Base-by-base conservation (phyloP, 2,797 vertebrate genomes). In the Amphiprion clarkii region DNA sequence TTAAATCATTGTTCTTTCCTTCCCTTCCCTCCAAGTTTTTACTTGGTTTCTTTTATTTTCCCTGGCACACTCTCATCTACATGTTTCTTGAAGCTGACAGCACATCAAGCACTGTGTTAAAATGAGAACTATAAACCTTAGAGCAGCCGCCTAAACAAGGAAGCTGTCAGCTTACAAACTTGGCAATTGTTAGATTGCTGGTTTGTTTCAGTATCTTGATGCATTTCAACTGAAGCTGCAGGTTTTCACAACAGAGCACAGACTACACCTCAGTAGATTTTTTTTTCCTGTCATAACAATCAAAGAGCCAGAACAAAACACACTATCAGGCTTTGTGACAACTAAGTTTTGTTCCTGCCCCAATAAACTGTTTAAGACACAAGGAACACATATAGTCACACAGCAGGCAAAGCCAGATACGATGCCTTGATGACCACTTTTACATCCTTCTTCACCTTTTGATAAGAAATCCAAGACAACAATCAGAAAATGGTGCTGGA, bases 181-280 rank as follows among this genome's bases (percentile, higher is more conserved):
- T 52, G 79, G 85, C 65, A 77, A 78, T 82, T 67, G 84, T 82
- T 61, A 58, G 67, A 83, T 87, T 75, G 54, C 71, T 3, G 25
- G 67, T 76, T 83, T 16, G 49, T 70, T 65, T 74, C 48, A 44
- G 63, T 71, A 48, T 86, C 80, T 71, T 55, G 71, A 84, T 53
- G 0, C 19, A 67, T 53, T 66, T 71, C 2, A 29, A 48, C 21
- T 76, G 46, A 82, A 89, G 86, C 87, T 80, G 75, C 44, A 81
- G 79, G 79, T 78, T 86, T 86, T 79, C 81, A 59, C 31, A 59
- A 72, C 48, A 48, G 71, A 57, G 39, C 63, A 73, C 40, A 36
- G 71, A 73, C 23, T 23, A 51, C 71, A 76, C 53, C 71, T 76
- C 82, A 75, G 65, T 62, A 79, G 72, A 13, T 69, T 86, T 79